Percentiles rank a stretch among this genome's conserved stretches.
phyloP scores from a whole-genome alignment of 2,797 vertebrate genomes.

The Enteromius unitaeniatus region DNA sequence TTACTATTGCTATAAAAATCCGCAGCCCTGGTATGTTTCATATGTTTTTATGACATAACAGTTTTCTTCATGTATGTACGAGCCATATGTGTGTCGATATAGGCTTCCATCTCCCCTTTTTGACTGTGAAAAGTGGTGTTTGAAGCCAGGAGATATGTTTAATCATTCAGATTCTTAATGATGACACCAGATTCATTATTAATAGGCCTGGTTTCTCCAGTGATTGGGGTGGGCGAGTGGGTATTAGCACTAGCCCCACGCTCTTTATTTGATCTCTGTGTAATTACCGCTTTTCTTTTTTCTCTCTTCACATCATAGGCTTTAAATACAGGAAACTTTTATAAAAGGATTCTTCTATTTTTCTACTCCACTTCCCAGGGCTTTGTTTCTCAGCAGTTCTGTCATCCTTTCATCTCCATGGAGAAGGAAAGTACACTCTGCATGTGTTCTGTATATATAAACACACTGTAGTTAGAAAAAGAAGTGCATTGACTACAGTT shows the following conservation, averaged over 20 bases:
- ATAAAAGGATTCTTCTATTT: constrained; percentile 53
- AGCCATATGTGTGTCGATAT: background rate
- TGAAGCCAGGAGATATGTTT: constrained; percentile 81
- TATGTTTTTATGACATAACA: background rate
- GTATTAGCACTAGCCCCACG: constrained; percentile 72
- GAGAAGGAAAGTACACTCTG: constrained; percentile 27
- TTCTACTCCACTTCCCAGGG: constrained; percentile 52
- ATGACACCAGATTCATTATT: constrained; percentile 85
- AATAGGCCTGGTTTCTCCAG: constrained; percentile 74
- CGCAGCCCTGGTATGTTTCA: background rate
- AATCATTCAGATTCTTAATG: constrained; percentile 80
- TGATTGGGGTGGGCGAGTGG: constrained; percentile 58
- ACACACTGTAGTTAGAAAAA: background rate
- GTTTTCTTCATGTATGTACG: background rate
- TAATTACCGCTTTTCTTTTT: constrained; percentile 71
- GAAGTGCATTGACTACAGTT: background rate
- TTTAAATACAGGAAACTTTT: constrained; percentile 59
- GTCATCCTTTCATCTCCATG: constrained; percentile 47
- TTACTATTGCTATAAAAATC: background rate
- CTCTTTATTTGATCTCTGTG: constrained; percentile 78
- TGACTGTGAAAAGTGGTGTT: constrained; percentile 51
- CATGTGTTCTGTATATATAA: constrained; percentile 42
- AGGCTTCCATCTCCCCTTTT: constrained; percentile 22
- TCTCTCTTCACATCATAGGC: constrained; percentile 51
- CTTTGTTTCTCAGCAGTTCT: constrained; percentile 42